Evolutionary conservation across 1,140 invertebrate species (phyloP).

Genomic region (Atta cephalotes): DNA sequence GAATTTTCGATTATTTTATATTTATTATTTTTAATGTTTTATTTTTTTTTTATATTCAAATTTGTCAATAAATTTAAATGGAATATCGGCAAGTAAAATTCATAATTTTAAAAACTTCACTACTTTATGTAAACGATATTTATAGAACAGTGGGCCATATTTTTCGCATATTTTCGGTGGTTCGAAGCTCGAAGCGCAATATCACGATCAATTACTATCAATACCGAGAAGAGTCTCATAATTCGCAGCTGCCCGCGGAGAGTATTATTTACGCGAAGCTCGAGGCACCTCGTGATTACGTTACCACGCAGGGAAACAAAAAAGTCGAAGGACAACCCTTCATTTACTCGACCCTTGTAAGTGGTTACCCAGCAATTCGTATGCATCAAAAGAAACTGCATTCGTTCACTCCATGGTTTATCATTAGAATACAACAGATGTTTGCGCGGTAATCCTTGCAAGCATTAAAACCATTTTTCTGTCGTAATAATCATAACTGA

Average conservation of each 20-base stretch:
- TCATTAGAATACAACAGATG: slow-evolving; percentile 29
- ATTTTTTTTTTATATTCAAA: neutral
- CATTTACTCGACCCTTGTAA: slow-evolving; percentile 76
- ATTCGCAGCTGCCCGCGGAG: slow-evolving; percentile 68
- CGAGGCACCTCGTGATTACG: slow-evolving; percentile 71
- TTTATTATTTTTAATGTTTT: neutral
- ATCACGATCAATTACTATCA: slow-evolving; percentile 76
- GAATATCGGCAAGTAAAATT: neutral
- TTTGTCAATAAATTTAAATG: neutral
- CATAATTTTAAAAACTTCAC: neutral
- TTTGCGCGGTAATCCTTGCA: slow-evolving; percentile 8
- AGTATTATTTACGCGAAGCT: slow-evolving; percentile 75
- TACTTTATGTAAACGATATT: slow-evolving; percentile 39
- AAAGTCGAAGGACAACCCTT: slow-evolving; percentile 69
- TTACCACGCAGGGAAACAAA: slow-evolving; percentile 55
- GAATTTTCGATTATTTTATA: neutral
- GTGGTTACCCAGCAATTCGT: slow-evolving; percentile 71
- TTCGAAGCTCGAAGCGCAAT: slow-evolving; percentile 33
- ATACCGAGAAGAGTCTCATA: slow-evolving; percentile 76
- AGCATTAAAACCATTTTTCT: slow-evolving; percentile 14
- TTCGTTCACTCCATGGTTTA: slow-evolving; percentile 32
- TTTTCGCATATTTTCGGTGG: slow-evolving; percentile 53
- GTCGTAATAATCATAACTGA: slow-evolving; percentile 5
- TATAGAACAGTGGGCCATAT: slow-evolving; percentile 10
- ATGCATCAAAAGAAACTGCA: slow-evolving; percentile 39